phyloP scores from a whole-genome alignment of 2,113 vertebrate species.

The Larimichthys crocea region DNA sequence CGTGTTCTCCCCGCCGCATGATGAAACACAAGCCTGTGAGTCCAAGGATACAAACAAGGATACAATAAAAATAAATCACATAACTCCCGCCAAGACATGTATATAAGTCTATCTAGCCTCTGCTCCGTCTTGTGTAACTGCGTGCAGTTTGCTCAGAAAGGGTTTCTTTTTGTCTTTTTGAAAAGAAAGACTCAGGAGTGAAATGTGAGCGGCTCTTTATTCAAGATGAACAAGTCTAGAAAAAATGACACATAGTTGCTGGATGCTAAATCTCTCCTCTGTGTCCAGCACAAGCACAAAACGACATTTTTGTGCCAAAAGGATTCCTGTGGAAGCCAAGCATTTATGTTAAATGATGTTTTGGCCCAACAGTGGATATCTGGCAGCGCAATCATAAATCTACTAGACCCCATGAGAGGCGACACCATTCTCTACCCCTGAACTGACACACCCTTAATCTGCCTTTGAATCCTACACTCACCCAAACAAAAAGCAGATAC shows the following conservation, averaged over 20 bases:
- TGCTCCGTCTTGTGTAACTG: not conserved
- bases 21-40: slow-evolving; percentile 48
- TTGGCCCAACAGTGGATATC: not conserved
- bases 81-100: not conserved
- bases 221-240: not conserved
- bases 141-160: not conserved
- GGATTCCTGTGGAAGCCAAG: not conserved
- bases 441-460: not conserved
- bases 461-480: not conserved
- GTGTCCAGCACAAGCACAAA: not conserved
- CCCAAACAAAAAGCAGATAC: not conserved
- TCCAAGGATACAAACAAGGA: not conserved
- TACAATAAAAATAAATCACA: not conserved
- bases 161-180: not conserved
- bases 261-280: too few species aligned
- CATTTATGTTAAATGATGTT: not conserved
- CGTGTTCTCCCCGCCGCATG: slow-evolving; percentile 88
- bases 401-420: not conserved
- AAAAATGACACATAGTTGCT: not conserved
- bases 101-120: not conserved
- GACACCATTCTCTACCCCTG: not conserved
- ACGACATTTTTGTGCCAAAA: not conserved
- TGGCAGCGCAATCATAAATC: not conserved
- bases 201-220: not conserved
- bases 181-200: not conserved